Evolutionary conservation across 2,888 invertebrate species (phyloP).

Genomic region (Isotomurus palustris): DNA sequence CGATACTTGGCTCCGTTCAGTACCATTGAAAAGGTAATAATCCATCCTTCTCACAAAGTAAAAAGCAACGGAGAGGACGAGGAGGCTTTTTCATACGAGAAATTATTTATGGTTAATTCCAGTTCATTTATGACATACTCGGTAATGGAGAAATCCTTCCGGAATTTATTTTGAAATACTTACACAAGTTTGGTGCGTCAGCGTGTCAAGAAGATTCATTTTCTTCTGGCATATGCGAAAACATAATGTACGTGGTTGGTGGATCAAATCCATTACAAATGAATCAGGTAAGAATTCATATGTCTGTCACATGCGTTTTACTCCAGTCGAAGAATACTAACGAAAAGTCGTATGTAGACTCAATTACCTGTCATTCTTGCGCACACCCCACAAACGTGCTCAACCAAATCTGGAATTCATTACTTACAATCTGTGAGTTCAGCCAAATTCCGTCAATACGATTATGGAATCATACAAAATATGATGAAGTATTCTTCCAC

Average conservation of each 20-base stretch:
- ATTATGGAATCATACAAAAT: constrained; percentile 17
- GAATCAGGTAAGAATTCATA: background rate
- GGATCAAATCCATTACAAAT: constrained; percentile 8
- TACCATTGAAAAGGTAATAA: constrained; percentile 10
- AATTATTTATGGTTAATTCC: background rate
- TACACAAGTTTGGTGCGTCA: constrained; percentile 13
- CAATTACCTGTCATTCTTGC: constrained; percentile 12
- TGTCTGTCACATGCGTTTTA: background rate
- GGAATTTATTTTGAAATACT: constrained; percentile 11
- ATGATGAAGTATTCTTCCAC: constrained; percentile 1
- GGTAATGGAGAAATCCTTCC: constrained; percentile 18
- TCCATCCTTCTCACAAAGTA: background rate
- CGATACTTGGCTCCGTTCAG: constrained; percentile 3
- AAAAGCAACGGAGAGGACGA: too few relatives aligned
- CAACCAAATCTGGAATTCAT: constrained; percentile 14
- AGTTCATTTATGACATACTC: constrained; percentile 14
- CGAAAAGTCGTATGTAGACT: too few relatives aligned
- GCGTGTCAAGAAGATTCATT: constrained; percentile 3
- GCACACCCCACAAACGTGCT: constrained; percentile 9
- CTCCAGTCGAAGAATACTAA: too few relatives aligned
- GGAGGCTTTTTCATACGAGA: background rate
- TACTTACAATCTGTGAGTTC: constrained; percentile 7
- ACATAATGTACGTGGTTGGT: constrained; percentile 8
- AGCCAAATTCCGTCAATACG: constrained; percentile 11
- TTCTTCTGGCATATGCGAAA: constrained; percentile 6